Conservation (phyloP, 2,888 invertebrate species). For the Drosophila infuscata region DNA sequence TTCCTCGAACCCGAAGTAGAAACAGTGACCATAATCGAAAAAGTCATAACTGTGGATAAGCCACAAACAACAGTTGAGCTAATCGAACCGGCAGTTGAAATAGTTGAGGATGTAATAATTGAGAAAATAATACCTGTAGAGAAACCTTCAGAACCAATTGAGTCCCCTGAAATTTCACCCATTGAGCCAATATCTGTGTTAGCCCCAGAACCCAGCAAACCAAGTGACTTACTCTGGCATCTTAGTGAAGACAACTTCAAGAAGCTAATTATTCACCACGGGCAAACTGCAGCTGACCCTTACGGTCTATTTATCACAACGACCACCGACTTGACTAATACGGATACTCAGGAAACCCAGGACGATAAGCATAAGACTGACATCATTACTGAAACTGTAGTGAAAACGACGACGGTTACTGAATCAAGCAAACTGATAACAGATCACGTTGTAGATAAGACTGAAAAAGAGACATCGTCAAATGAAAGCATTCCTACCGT, state of each 20-base stretch:
- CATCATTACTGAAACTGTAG: constrained; percentile 72
- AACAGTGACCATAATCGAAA: constrained; percentile 5
- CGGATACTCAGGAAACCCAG: constrained; percentile 68
- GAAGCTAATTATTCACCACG: constrained; percentile 53
- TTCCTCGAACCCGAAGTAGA: constrained; percentile 13
- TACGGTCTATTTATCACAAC: constrained; percentile 42
- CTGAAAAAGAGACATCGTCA: constrained; percentile 73
- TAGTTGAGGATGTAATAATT: constrained; percentile 2
- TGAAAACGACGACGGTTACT: constrained; percentile 67
- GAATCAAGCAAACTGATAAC: constrained; percentile 58
- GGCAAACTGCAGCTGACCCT: constrained; percentile 40
- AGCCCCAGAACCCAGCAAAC: constrained; percentile 10
- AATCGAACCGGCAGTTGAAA: constrained; percentile 11
- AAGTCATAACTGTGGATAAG: constrained; percentile 6
- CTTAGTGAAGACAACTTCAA: constrained; percentile 70
- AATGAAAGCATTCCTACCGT: constrained; percentile 68
- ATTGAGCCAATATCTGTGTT: constrained; percentile 11
- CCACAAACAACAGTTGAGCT: constrained; percentile 14
- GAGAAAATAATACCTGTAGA: constrained; percentile 7
- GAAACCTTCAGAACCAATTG: constrained; percentile 2
- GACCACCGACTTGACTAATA: constrained; percentile 32
- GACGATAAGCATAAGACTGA: constrained; percentile 79
- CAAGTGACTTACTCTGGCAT: constrained; percentile 59
- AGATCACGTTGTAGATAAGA: constrained; percentile 72
- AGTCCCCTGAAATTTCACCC: constrained; percentile 2